Conservation (phyloP, 2,888 invertebrate genomes). For the Heliconius cydno region DNA sequence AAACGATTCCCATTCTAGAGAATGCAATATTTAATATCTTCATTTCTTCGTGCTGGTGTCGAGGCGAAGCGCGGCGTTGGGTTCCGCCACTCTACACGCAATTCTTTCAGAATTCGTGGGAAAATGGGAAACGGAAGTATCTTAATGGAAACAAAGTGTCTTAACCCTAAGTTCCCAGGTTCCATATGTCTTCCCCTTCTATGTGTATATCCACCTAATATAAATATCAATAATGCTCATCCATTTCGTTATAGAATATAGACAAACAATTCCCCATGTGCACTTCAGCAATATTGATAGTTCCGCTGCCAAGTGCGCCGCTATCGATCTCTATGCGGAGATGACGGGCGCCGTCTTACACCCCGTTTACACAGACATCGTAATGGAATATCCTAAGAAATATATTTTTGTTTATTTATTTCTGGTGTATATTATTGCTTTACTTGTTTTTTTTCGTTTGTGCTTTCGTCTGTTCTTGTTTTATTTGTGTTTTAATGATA, state of each 20-base stretch:
- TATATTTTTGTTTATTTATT: background rate
- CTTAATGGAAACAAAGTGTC: too few species aligned
- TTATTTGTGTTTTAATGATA: background rate
- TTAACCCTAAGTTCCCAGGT: too few species aligned
- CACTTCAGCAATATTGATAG: constrained; percentile 32
- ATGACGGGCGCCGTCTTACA: constrained; percentile 28
- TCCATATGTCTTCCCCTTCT: too few species aligned
- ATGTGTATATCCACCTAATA: too few species aligned
- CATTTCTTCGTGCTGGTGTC: too few species aligned
- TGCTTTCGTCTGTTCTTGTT: background rate
- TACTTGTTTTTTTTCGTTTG: background rate
- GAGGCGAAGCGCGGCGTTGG: too few species aligned
- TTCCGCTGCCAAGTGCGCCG: constrained; percentile 29
- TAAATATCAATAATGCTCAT: too few species aligned
- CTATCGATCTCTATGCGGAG: constrained; percentile 36
- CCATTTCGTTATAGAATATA: background rate
- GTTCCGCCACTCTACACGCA: too few species aligned
- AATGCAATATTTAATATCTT: too few species aligned
- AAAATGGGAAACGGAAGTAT: too few species aligned
- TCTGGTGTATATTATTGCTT: background rate
- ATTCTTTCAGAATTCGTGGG: too few species aligned
- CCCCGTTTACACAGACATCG: constrained; percentile 12
- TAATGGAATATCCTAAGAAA: background rate
- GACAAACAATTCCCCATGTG: background rate
- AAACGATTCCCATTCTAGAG: too few species aligned